Evolutionary conservation across 2,113 vertebrate species (phyloP), one percentile per base, ranked within the genome.

Genomic region (Eurystomus gularis): DNA sequence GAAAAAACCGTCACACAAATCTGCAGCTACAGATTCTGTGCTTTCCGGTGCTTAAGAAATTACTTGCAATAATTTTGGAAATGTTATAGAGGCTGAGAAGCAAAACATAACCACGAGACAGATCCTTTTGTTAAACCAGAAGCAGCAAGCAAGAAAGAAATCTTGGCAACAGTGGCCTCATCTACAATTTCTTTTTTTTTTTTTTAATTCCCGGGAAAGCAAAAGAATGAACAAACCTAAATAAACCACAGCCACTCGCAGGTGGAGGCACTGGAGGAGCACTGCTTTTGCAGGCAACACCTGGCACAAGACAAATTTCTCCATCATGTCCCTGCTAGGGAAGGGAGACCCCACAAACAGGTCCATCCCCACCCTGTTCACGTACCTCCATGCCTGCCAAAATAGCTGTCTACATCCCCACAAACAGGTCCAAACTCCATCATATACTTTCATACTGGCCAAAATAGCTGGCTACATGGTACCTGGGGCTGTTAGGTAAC

Each of bases 11-110:
- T 71, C 44, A 57, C 51, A 90, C 39, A 93, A 96, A 96, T 96
- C 93, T 94, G 92, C 82, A 88, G 10, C 76, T 85, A 86, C 82
- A 93, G 82, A 96, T 73, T 84, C 66, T 94, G 73, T 2, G 28
- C 77, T 95, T 96, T 93, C 93, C 83, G 60, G 95, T 96, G 77
- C 90, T 96, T 64, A 92, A 96, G 80, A 96, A 94, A 96, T 82
- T 85, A 93, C 52, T 95, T 95, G 70, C 42, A 86, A 92, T 94
- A 93, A 94, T 92, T 96, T 89, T 88, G 91, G 92, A 93, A 96
- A 51, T 23, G 24, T 84, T 93, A 69, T 12, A 93, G 55, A 86
- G 79, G 71, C 73, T 83, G 61, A 81, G 64, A 92, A 93, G 69
- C 61, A 80, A 90, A 95, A 88, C 68, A 78, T 15, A 93, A 84